These are phyloP conservation scores for Sipha maydis DNA, from an alignment of 2,888 invertebrate genomes.

Conservation along the genomic window DNA sequence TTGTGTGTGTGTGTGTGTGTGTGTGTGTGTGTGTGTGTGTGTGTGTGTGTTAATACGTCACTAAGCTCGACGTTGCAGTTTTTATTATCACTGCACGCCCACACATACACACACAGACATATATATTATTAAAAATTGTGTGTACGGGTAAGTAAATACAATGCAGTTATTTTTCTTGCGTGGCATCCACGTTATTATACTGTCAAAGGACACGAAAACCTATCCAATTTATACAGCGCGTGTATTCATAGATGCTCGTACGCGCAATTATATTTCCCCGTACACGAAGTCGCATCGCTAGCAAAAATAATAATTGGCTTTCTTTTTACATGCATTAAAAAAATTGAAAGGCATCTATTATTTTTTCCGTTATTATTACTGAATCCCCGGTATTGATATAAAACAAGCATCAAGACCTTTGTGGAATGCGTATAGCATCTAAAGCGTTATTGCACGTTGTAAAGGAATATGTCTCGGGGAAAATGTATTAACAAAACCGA, in stretches of 20 bases:
- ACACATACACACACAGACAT: neutral
- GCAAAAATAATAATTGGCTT: conserved; percentile 4
- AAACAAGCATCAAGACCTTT: conserved; percentile 11
- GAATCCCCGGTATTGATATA: neutral
- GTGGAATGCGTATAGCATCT: neutral
- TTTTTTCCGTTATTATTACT: neutral
- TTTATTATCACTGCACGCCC: neutral
- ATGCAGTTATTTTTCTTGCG: neutral
- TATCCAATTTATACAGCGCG: neutral
- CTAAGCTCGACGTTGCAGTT: neutral
- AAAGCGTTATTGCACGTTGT: neutral
- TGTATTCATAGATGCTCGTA: neutral
- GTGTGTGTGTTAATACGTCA: neutral
- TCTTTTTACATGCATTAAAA: neutral
- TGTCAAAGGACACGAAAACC: conserved; percentile 50
- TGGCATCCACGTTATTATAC: neutral
- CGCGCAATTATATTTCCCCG: neutral
- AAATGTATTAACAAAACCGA: conserved; percentile 9
- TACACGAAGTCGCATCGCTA: neutral
- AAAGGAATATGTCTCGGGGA: conserved; percentile 12
- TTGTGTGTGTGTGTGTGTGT: too few relatives aligned
- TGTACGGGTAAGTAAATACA: neutral
- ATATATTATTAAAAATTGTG: too few relatives aligned
- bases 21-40: too few relatives aligned
- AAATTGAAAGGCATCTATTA: neutral